Base-by-base conservation (phyloP, 92 coral and sea anemone genomes). In the Siderastrea radians region DNA sequence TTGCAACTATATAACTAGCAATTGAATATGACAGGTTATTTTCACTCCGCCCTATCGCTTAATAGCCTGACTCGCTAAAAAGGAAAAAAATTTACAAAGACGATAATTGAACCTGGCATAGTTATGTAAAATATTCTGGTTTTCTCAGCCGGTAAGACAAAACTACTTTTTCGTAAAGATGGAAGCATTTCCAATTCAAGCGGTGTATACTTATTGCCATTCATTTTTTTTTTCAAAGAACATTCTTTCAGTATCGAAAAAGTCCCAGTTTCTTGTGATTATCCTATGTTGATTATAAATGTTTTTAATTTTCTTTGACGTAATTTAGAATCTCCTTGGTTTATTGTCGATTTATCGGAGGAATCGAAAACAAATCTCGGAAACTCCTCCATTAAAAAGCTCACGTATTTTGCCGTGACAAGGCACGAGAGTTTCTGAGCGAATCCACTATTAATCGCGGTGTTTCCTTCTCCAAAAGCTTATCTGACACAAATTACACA, bases 401-500 rank as follows among this genome's bases (percentile, higher is more conserved):
- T 52, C 64, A 13, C 2, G 68, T 65, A 17, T 60, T 71, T 49
- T 49, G 3, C 46, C 19, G 0, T 46, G n/a, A n/a, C 4, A 61
- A 50, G 10, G 14, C 54, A 49, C 81, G 80, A 62, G 63, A 38
- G 63, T 6, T 73, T 82, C 70, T 48, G 46, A 46, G 8, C 17
- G 60, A 7, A n/a, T 57, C 17, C 67, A 63, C 38, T 84, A 9
- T 48, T 82, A 70, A 69, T 84, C 79, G 74, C 52, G 62, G 44
- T 10, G 44, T 73, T 73, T 59, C 78, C 87, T 52, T 84, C 87
- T 74, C 46, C 80, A 8, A 59, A 77, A 19, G 87, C 74, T 84
- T 84, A 84, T 84, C 87, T 59, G 72, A 73, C 80, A 57, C 80
- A 53, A 84, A 84, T 84, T 84, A 84, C 63, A 74, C 80, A 73